Evolutionary conservation across 2,797 vertebrate genomes (phyloP).

Genomic region (Spatula versicolor): DNA sequence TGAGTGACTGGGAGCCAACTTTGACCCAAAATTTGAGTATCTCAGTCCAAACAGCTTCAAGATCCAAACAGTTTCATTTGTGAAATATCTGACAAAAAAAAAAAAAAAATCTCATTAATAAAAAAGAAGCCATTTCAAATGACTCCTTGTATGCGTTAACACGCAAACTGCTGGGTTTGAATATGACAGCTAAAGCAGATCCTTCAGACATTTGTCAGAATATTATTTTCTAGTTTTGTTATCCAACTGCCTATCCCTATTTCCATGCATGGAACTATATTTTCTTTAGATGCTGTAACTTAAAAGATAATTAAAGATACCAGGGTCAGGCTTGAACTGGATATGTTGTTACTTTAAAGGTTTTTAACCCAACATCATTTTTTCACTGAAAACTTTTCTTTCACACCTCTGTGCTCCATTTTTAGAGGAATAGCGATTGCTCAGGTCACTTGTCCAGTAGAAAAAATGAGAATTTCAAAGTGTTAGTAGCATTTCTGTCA

Average conservation of each 20-base stretch:
- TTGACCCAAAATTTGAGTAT: background rate
- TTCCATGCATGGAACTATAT: background rate
- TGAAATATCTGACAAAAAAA: background rate
- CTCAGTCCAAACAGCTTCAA: background rate
- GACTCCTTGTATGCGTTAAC: background rate
- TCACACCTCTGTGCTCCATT: background rate
- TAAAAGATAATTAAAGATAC: background rate
- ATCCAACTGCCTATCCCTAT: background rate
- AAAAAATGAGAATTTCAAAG: conserved; percentile 4
- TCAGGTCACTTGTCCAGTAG: background rate
- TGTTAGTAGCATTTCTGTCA: background rate
- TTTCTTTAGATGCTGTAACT: background rate
- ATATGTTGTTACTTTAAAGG: conserved; percentile 3
- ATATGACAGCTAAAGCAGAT: background rate
- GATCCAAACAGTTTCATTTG: background rate
- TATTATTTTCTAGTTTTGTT: conserved; percentile 19
- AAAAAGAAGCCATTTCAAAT: conserved; percentile 48
- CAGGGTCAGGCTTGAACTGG: background rate
- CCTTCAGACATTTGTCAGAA: conserved; percentile 1
- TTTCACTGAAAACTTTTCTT: conserved; percentile 12
- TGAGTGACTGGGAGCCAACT: background rate
- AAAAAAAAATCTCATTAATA: conserved; percentile 52
- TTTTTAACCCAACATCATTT: conserved; percentile 18
- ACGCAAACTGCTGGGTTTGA: conserved; percentile 24
- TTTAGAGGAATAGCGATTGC: conserved; percentile 24